These are phyloP conservation scores for Nannoperca obscura DNA, from an alignment of 2,797 vertebrate species.

Conservation along the genomic window DNA sequence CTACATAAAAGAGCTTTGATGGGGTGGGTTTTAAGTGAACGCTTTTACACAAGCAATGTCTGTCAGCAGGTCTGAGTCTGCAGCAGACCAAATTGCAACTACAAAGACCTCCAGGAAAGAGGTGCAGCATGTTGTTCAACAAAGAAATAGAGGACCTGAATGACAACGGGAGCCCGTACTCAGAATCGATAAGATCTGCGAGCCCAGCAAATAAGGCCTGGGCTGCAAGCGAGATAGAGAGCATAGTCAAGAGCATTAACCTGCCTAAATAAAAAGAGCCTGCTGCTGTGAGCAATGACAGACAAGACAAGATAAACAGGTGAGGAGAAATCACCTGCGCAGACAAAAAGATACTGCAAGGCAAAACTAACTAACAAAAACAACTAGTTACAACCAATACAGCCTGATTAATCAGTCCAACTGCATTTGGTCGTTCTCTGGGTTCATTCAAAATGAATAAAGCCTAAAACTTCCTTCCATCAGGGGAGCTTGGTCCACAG, in stretches of 20 bases:
- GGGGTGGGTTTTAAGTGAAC: constrained; percentile 29
- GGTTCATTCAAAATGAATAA: constrained; percentile 23
- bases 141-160: constrained; percentile 57
- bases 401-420: constrained; percentile 6
- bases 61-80: constrained; percentile 32
- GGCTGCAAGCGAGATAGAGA: constrained; percentile 63
- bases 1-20: constrained; percentile 52
- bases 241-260: constrained; percentile 57
- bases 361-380: constrained; percentile 12
- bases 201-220: constrained; percentile 41
- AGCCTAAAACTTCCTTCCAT: not conserved
- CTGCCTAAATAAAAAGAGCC: constrained; percentile 52
- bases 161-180: constrained; percentile 55
- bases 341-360: constrained; percentile 30
- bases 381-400: not conserved
- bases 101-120: constrained; percentile 41
- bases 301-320: constrained; percentile 65
- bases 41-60: constrained; percentile 48
- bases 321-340: constrained; percentile 44
- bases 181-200: constrained; percentile 58
- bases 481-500: not conserved
- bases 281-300: constrained; percentile 18
- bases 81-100: constrained; percentile 24
- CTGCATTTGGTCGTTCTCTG: constrained; percentile 5
- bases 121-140: constrained; percentile 37